phyloP scores from a whole-genome alignment of 2,797 vertebrate genomes.

The Schizopygopsis pylzovi region DNA sequence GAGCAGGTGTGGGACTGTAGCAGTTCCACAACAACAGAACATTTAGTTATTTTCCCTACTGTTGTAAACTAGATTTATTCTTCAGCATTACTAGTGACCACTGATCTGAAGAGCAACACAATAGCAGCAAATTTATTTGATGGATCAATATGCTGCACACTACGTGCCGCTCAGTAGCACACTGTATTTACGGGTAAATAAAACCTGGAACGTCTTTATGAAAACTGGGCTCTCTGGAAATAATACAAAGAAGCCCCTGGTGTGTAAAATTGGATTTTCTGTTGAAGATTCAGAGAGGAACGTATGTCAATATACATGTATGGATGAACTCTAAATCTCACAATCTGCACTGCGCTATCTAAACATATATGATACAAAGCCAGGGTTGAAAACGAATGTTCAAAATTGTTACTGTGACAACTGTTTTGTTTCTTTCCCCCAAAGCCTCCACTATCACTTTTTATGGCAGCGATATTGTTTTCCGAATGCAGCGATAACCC shows the following conservation, averaged over 20 bases:
- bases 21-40: constrained; percentile 25
- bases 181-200: constrained; percentile 83
- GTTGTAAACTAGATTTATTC: constrained; percentile 40
- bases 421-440: constrained; percentile 18
- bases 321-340: constrained; percentile 71
- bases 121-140: constrained; percentile 61
- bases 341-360: constrained; percentile 57
- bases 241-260: constrained; percentile 79
- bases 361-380: constrained; percentile 39
- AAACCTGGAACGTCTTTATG: constrained; percentile 79
- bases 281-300: constrained; percentile 76
- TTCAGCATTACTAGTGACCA: constrained; percentile 40
- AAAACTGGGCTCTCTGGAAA: constrained; percentile 76
- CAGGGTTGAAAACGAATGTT: constrained; percentile 5
- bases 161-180: constrained; percentile 72
- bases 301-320: constrained; percentile 75
- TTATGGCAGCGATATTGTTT: constrained; percentile 5
- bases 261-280: constrained; percentile 86
- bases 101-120: constrained; percentile 49
- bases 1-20: constrained; percentile 31
- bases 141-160: constrained; percentile 70
- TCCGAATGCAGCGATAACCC: not conserved
- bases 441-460: constrained; percentile 18
- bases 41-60: not conserved
- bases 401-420: not conserved